Base-by-base conservation (phyloP, 1,140 invertebrate genomes). In the Amphibalanus amphitrite region DNA sequence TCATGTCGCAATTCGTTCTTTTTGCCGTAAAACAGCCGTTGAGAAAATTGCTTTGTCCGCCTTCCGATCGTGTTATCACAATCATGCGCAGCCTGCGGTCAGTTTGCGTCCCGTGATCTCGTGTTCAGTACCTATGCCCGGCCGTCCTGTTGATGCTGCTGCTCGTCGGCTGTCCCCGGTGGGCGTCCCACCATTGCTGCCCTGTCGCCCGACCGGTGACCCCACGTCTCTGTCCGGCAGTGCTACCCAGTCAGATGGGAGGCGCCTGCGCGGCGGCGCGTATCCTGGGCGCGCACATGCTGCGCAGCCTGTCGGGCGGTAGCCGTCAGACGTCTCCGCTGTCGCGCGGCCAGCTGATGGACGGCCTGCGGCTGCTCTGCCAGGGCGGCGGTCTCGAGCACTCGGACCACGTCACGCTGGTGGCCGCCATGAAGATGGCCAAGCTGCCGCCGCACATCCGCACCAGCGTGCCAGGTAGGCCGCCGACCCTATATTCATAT, bases 371-470 rank as follows among this genome's bases (percentile, higher is more conserved):
- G 72, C 84, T 85, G 25, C 76, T 88, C 73, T 87, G 86, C 74
- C 82, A 81, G 29, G 86, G 85, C 23, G 83, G 84, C 47, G 78
- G 83, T 29, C 80, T 87, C 8, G 81, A 82, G 26, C 81, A 82
- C 67, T 76, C 81, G 6, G 86, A 87, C 78, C 84, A 89, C 72
- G 79, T 84, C 28, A 83, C 84, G 29, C 82, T 89, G 25, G 84
- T 84, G 25, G 83, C 85, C 69, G 83, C 85, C 26, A 84, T 90
- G 83, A 88, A 88, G 76, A 85, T 85, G 75, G 84, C 87, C 64
- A 86, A 86, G 77, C 77, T 86, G 74, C 88, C 88, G 28, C 79
- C 83, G 28, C 81, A 81, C 71, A 79, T 85, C 33, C 84, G 83
- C 78, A 82, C 82, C 40, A 80, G 83, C 71, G 77, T 28, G n/a